Percentiles rank a stretch among this genome's conserved stretches.
These are phyloP conservation scores for Syngnathoides biaculeatus DNA, from an alignment of 2,113 vertebrate genomes.

Conservation along the genomic window DNA sequence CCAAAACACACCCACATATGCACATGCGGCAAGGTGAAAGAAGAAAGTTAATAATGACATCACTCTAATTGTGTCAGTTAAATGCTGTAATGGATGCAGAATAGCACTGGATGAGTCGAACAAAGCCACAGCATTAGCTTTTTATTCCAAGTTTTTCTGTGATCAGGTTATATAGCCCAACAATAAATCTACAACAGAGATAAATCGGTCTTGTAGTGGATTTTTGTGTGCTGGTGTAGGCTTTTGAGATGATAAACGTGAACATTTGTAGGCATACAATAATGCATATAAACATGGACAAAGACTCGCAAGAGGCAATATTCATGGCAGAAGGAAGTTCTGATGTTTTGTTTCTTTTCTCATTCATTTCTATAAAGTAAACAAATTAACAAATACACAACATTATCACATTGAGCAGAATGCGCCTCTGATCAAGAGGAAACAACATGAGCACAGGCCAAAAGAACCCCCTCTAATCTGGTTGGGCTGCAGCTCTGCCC, in stretches of 20 bases:
- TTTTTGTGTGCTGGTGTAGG: constrained; percentile 25
- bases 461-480: constrained; percentile 36
- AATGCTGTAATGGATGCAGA: constrained; percentile 42
- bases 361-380: background rate
- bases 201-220: constrained; percentile 35
- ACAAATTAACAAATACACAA: constrained; percentile 17
- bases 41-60: constrained; percentile 52
- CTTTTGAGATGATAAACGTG: constrained; percentile 39
- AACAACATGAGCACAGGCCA: constrained; percentile 41
- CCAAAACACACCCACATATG: constrained; percentile 49
- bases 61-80: constrained; percentile 47
- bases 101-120: constrained; percentile 15
- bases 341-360: background rate
- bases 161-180: constrained; percentile 45
- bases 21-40: constrained; percentile 24
- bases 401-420: constrained; percentile 58
- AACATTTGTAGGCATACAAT: background rate
- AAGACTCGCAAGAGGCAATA: background rate
- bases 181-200: constrained; percentile 62
- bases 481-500: constrained; percentile 27
- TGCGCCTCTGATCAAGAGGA: constrained; percentile 52
- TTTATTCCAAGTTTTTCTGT: constrained; percentile 37
- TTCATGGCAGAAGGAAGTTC: background rate
- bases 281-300: background rate
- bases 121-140: constrained; percentile 31